Evolutionary conservation across 2,888 invertebrate species (phyloP), one percentile per base, ranked within the genome.

Genomic region (Dioctria rufipes): DNA sequence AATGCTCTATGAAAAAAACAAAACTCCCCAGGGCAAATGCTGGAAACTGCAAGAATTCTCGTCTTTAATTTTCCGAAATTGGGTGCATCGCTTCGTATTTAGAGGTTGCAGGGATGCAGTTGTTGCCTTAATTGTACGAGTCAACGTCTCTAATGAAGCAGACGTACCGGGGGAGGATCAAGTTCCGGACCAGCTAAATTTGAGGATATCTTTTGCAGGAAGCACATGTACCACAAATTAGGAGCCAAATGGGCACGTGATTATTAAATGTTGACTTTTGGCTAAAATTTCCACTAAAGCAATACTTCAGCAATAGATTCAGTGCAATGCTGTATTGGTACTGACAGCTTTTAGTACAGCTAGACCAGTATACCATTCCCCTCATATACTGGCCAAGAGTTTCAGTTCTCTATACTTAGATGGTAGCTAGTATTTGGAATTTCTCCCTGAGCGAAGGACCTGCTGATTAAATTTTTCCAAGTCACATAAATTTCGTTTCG

Each of bases 391-490:
- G 25, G 25, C 25, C 25, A 25, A 25, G 65, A 65, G 40, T 40
- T 65, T 65, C n/a, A 40, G 3, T 65, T 65, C 25, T 25, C 25
- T 25, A 25, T n/a, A 11, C 37, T 5, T 5, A 9, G 69, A 67
- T 51, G 25, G 25, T 37, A 4, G 37, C 49, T 37, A 51, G 67
- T 67, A 43, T 43, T 69, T 3, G 67, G 13, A 49, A 46, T 37
- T 46, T 69, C 67, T 69, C 46, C 49, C 73, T 73, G 60, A 42
- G 13, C 42, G 42, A 73, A 58, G 73, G 40, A 73, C 73, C 43
- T 58, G 58, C 73, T 78, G 78, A 78, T 78, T 78, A 78, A 78
- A 78, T 78, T 78, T 78, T 65, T 63, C 51, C 63, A 78, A 77
- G 63, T 78, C 78, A 78, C 78, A 78, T 78, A 78, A 78, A 78